Conservation (phyloP, 2,113 vertebrate species). For the Myotis lucifugus region DNA sequence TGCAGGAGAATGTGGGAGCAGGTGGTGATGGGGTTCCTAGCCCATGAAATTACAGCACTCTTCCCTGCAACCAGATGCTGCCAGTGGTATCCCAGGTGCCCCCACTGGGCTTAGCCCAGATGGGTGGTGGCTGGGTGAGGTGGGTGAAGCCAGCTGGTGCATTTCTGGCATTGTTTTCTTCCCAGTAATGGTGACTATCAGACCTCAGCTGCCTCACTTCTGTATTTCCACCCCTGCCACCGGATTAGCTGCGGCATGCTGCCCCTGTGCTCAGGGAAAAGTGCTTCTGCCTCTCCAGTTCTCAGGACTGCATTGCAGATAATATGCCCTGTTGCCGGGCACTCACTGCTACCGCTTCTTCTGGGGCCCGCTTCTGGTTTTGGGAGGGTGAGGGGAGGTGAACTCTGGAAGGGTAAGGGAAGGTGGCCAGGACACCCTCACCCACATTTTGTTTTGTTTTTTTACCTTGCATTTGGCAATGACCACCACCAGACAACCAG, state of each 20-base stretch:
- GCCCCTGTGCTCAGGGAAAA: neutral
- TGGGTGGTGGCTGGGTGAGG: neutral
- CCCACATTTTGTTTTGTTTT: neutral
- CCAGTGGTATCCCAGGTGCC: neutral
- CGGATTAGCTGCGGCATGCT: neutral
- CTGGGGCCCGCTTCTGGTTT: neutral
- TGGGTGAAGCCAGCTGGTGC: neutral
- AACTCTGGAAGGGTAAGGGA: neutral
- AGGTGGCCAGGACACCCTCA: neutral
- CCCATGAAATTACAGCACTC: neutral
- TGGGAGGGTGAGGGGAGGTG: neutral
- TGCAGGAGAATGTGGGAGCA: neutral
- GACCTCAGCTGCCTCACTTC: neutral
- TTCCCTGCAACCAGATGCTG: neutral
- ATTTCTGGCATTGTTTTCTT: neutral
- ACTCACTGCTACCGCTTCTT: neutral
- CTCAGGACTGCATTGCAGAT: neutral
- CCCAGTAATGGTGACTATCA: neutral
- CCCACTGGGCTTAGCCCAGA: neutral
- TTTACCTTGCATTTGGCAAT: neutral
- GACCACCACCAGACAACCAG: neutral
- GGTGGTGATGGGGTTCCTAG: neutral
- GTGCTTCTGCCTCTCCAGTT: neutral
- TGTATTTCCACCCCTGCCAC: neutral
- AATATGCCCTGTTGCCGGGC: neutral